Evolutionary conservation across 2,888 invertebrate species (phyloP), one percentile per base, ranked within the genome.

Genomic region (Cecidostiba fungosa): DNA sequence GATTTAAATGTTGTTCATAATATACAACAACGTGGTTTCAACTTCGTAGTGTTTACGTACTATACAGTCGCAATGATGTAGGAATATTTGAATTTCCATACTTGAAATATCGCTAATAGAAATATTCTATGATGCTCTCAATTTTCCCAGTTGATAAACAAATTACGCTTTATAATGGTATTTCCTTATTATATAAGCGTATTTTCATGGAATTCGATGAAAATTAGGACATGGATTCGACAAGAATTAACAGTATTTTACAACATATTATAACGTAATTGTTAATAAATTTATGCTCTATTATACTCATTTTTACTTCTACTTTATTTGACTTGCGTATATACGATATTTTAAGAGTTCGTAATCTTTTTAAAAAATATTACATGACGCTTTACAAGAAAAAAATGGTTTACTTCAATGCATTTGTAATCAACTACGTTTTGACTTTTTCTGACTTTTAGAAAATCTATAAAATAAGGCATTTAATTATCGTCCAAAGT

Each of bases 391-490:
- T 62, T 26, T 26, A n/a, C 3, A 29, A 26, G 29, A 29, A 26
- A 26, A n/a, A 66, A 26, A 23, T 29, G 12, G n/a, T 23, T 23
- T 26, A 1, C 26, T 6, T 62, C 8, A 26, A 23, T 54, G 12
- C 0, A 62, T 66, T 10, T n/a, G n/a, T 23, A 66, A 29, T 66
- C 23, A 66, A 47, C 47, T 50, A n/a, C 26, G 23, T 12, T 26
- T 16, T 74, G 10, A 29, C 47, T 29, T 47, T 26, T 26, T 26
- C 23, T 73, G 74, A 26, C 14, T 26, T 26, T 47, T 47, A 47
- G 26, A 50, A 74, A 26, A 74, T 47, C 8, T 74, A 74, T 74
- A 74, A 74, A 74, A 74, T 50, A 74, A 74, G 74, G 50, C 74
- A 50, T 47, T 74, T 16, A 47, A 47, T 47, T 26, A 12, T 74